Base-by-base conservation (phyloP, 2,113 vertebrate species). In the Prolemur simus region DNA sequence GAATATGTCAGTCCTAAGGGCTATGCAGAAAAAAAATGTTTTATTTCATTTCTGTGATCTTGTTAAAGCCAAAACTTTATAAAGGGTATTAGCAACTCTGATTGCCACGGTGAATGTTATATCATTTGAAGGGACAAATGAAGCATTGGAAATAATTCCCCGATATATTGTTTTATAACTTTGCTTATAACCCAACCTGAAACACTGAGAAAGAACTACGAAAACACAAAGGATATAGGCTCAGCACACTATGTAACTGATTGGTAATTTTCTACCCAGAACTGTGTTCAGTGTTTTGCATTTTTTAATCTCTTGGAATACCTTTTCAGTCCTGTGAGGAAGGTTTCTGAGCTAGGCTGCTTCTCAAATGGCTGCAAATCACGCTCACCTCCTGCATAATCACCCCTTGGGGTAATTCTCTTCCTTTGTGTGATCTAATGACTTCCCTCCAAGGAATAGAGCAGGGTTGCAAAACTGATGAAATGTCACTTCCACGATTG, bases 321-420 rank as follows among this genome's bases (percentile, higher is more conserved):
- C 27, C 32, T 23, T 5, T 1, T 29, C 9, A 0, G 6, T 68
- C 37, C 39, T 4, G 0, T 10, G 34, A 39, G 27, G 39, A 3
- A 6, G 9, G 13, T 63, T 47, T 45, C 9, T 3, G 6, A 3
- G 39, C 7, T 23, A 21, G 8, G 5, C 10, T 54, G 8, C 39
- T 54, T 64, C 39, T 14, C 3, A 58, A 23, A 37, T 5, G 6
- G 8, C 5, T 52, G 1, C 6, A 1, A 6, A 5, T 2, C 1
- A 11, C 37, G 5, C 4, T 4, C 4, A 42, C 8, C 4, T n/a
- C 63, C 34, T 0, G 1, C 13, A 8, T 12, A 10, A 15, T 17
- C 5, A 6, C 0, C 4, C 21, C 25, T 42, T 2, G 0, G 7
- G 2, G 2, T 23, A 10, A 20, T 49, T 32, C 11, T 23, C 9